Base-by-base conservation (phyloP, 2,888 invertebrate genomes). In the Busseola fusca region DNA sequence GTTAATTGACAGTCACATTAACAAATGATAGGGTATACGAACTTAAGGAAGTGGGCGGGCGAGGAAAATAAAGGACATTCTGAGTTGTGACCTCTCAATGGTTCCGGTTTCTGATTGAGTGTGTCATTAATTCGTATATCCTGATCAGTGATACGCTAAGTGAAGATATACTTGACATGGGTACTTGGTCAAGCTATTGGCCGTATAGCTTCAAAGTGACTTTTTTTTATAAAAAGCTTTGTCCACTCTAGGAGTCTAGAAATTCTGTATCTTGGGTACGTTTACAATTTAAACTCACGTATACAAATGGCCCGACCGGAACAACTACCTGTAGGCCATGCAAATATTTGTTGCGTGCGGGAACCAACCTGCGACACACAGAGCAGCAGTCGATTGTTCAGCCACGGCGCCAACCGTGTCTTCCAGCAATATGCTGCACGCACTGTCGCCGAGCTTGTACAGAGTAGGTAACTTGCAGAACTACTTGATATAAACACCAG, bases 101-200 rank as follows among this genome's bases (percentile, higher is more conserved):
- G 34, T 80, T 77, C 71, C 69, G 74, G 76, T 72, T 76, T 84
- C 84, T 80, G 65, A 48, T 67, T 14, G 45, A 45, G 34, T 50
- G 40, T 48, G 63, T 71, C 64, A 59, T 60, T 72, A 56, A 59
- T 63, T 56, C 42, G 18, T 3, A 76, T 63, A 48, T 63, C 78
- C 54, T 82, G 78, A 72, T 82, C 52, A 25, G 27, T 50, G 48
- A 48, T 14, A 27, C 40, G 57, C 68, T 76, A 76, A 76, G 30
- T 76, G 52, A 48, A 68, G 42, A 56, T 14, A 34, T 52, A 30
- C 34, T 56, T 63, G 30, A 18, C 25, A 25, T 40, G 10, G 18
- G 9, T 12, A 12, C 18, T 58, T 34, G 25, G 25, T 4, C 48
- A 12, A n/a, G n/a, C 45, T 21, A 21, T 3, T 18, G 18, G 45